Evolutionary conservation across 1,140 invertebrate species (phyloP).

Genomic region (Phymorhynchus buccinoides): DNA sequence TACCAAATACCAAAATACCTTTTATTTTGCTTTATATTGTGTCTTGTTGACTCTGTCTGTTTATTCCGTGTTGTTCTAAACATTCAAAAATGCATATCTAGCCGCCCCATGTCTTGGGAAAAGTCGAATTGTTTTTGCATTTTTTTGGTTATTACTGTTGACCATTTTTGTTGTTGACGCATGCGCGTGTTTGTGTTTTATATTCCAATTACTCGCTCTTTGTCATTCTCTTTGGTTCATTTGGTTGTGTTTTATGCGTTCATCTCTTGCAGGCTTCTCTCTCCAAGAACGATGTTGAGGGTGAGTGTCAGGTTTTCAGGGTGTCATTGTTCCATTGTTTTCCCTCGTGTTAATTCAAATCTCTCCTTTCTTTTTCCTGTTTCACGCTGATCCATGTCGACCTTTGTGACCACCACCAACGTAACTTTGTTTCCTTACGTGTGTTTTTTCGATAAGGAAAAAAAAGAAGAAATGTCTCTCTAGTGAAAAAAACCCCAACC

Average conservation of each 20-base stretch:
- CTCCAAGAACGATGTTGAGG: conserved; percentile 34
- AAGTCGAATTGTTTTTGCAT: not conserved
- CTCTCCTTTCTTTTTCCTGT: not conserved
- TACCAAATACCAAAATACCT: too few relatives aligned
- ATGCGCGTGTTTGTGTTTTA: not conserved
- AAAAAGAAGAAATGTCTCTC: too few relatives aligned
- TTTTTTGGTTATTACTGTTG: not conserved
- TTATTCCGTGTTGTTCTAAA: too few relatives aligned
- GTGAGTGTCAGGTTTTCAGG: conserved; percentile 11
- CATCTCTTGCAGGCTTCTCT: conserved; percentile 32
- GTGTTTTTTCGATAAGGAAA: not conserved
- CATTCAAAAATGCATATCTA: too few relatives aligned
- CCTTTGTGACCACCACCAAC: not conserved
- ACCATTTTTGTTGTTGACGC: not conserved
- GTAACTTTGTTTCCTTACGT: not conserved
- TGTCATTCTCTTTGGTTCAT: too few relatives aligned
- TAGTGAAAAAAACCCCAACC: too few relatives aligned
- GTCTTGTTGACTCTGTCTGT: too few relatives aligned
- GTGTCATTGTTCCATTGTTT: not conserved
- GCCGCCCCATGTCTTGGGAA: too few relatives aligned
- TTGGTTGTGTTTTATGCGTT: not conserved
- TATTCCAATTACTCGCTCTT: too few relatives aligned
- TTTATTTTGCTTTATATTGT: too few relatives aligned
- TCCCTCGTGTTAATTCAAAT: not conserved
- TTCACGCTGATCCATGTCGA: not conserved